Conservation (phyloP, 1,140 invertebrate genomes). For the Manduca sexta region DNA sequence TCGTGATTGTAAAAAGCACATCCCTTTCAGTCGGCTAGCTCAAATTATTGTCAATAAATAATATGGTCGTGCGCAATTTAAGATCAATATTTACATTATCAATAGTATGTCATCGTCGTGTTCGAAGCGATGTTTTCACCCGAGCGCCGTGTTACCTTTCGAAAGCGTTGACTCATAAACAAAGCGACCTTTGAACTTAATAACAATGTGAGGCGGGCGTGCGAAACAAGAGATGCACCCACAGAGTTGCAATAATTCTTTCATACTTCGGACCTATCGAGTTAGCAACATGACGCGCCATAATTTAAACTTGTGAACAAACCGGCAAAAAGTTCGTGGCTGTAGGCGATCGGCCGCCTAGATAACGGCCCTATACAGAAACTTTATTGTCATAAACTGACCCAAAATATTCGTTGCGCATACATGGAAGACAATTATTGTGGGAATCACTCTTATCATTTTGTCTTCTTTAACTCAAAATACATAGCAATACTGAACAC, state of each 20-base stretch:
- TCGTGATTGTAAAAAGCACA: too few species aligned
- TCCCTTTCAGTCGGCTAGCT: too few species aligned
- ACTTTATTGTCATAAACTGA: slow-evolving; percentile 43
- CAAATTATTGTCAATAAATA: too few species aligned
- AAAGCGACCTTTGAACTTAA: slow-evolving; percentile 68
- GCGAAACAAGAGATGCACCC: slow-evolving; percentile 61
- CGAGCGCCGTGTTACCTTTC: slow-evolving; percentile 64
- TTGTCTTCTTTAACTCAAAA: slow-evolving; percentile 1
- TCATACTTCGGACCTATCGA: slow-evolving; percentile 32
- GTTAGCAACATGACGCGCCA: slow-evolving; percentile 39
- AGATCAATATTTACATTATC: slow-evolving; percentile 62
- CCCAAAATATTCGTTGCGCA: slow-evolving; percentile 31
- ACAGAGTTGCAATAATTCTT: slow-evolving; percentile 59
- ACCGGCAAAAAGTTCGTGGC: slow-evolving; percentile 33
- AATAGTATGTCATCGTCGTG: slow-evolving; percentile 64
- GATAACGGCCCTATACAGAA: slow-evolving; percentile 44
- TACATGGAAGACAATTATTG: slow-evolving; percentile 29
- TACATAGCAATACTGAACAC: background rate
- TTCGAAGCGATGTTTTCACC: slow-evolving; percentile 57
- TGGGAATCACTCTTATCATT: slow-evolving; percentile 23
- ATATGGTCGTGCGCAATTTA: slow-evolving; percentile 29
- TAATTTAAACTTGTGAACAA: slow-evolving; percentile 31
- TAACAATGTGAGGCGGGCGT: slow-evolving; percentile 65
- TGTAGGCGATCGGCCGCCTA: slow-evolving; percentile 28
- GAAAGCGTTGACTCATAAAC: slow-evolving; percentile 66